These are phyloP conservation scores for Homarus gammarus DNA, from an alignment of 2,888 invertebrate genomes.

Conservation along the genomic window DNA sequence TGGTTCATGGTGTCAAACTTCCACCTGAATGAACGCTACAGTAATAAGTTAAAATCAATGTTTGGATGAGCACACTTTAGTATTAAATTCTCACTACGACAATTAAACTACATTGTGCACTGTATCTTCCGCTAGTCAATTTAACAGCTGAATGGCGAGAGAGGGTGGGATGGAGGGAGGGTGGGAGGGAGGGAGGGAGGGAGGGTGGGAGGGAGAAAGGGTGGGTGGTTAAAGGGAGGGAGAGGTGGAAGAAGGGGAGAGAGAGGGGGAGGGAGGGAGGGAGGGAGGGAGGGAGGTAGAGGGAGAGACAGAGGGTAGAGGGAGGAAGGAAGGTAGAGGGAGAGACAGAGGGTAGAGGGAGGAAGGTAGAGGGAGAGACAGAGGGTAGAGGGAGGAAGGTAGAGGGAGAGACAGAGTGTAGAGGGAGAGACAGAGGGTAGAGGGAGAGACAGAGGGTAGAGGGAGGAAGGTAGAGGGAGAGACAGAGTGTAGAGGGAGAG, in stretches of 20 bases:
- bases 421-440: too few species aligned
- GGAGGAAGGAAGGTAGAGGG: too few species aligned
- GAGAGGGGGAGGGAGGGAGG: not conserved
- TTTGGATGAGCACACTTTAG: constrained; percentile 52
- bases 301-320: too few species aligned
- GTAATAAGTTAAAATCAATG: constrained; percentile 62
- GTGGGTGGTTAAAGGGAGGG: not conserved
- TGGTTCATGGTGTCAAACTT: constrained; percentile 16
- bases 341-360: too few species aligned
- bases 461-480: not conserved
- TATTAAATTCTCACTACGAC: constrained; percentile 56
- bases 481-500: too few species aligned
- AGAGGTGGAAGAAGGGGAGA: not conserved
- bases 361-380: too few species aligned
- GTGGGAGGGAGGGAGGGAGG: not conserved
- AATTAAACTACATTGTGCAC: constrained; percentile 53
- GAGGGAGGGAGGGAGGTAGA: not conserved
- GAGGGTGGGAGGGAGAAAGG: not conserved
- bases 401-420: too few species aligned
- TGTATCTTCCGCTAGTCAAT: constrained; percentile 58
- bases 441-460: not conserved
- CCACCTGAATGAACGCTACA: constrained; percentile 10
- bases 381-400: too few species aligned
- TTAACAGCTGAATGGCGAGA: constrained; percentile 32
- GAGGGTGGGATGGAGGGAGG: not conserved